phyloP scores from a whole-genome alignment of 2,113 vertebrate genomes.

The Chamaea fasciata region DNA sequence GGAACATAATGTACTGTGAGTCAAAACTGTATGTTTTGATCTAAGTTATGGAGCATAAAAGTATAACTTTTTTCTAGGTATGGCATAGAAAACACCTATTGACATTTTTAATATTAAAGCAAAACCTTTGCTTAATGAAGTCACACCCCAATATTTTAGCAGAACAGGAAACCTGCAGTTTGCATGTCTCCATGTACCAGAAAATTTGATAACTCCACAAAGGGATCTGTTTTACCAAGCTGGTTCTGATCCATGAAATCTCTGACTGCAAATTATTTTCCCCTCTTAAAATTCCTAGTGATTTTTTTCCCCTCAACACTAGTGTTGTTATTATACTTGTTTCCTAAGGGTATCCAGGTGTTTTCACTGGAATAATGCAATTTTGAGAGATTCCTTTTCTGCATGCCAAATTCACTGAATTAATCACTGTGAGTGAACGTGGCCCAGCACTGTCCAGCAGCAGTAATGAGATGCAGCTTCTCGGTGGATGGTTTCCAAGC shows the following conservation, averaged over 20 bases:
- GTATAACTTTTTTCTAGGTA: neutral
- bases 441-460: neutral
- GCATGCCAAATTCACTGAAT: neutral
- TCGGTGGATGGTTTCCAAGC: neutral
- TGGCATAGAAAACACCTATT: neutral
- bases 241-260: neutral
- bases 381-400: neutral
- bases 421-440: neutral
- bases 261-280: neutral
- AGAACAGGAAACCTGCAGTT: neutral
- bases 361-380: neutral
- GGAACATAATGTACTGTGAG: neutral
- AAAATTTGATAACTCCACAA: neutral
- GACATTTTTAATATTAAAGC: neutral
- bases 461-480: neutral
- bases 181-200: neutral
- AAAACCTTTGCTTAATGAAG: neutral
- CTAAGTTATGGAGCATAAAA: neutral
- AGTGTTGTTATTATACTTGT: constrained; percentile 5
- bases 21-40: neutral
- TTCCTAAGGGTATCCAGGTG: constrained; percentile 21
- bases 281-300: constrained; percentile 3
- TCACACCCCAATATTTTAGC: neutral
- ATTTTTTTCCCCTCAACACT: neutral
- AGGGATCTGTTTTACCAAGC: neutral